These are phyloP conservation scores for Agrotis puta DNA, from an alignment of 2,888 invertebrate genomes.

Conservation along the genomic window DNA sequence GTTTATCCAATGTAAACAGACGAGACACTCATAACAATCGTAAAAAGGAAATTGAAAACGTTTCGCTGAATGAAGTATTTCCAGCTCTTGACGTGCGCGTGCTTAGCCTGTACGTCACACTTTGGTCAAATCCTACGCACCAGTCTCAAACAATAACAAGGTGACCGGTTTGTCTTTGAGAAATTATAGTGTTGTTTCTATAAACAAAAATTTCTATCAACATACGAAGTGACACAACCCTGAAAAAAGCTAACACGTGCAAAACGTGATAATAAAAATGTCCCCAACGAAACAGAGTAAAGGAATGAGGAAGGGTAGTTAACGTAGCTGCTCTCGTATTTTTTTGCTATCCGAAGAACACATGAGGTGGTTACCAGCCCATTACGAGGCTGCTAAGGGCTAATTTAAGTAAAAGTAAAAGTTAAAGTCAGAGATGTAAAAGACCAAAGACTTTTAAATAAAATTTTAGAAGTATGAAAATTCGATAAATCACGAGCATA, in stretches of 20 bases:
- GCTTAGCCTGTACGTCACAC: slow-evolving; percentile 27
- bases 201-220: slow-evolving; percentile 4
- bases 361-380: too few species aligned
- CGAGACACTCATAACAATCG: slow-evolving; percentile 55
- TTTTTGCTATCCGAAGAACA: too few species aligned
- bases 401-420: too few species aligned
- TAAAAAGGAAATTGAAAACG: slow-evolving; percentile 53
- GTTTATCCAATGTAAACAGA: slow-evolving; percentile 69
- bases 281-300: neutral
- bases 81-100: slow-evolving; percentile 28
- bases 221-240: slow-evolving; percentile 15
- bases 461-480: too few species aligned
- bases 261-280: slow-evolving; percentile 10
- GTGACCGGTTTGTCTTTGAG: slow-evolving; percentile 52
- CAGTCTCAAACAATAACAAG: slow-evolving; percentile 34
- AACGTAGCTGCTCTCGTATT: too few species aligned
- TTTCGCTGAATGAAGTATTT: slow-evolving; percentile 55
- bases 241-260: slow-evolving; percentile 6
- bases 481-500: too few species aligned
- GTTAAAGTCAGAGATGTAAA: too few species aligned
- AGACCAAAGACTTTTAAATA: too few species aligned
- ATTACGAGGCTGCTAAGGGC: too few species aligned
- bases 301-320: too few species aligned
- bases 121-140: slow-evolving; percentile 14
- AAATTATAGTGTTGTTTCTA: slow-evolving; percentile 8